phyloP scores from a whole-genome alignment of 2,888 invertebrate genomes.

The Pristionchus japonicus region DNA sequence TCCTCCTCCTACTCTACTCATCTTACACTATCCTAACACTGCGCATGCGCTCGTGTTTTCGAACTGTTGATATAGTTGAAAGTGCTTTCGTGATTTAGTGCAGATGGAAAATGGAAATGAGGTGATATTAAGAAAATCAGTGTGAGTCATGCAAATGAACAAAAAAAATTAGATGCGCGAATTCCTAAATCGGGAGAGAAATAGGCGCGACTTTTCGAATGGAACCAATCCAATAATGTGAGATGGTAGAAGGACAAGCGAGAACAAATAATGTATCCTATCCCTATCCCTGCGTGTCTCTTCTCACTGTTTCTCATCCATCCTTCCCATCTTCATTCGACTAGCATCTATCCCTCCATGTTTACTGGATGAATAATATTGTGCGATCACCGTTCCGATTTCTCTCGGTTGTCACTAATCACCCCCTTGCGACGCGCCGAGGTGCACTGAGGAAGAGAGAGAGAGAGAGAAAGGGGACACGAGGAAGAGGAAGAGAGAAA shows the following conservation, averaged over 20 bases:
- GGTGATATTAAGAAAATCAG: no score
- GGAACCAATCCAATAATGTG: slow-evolving; percentile 28
- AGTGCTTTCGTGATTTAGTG: no score
- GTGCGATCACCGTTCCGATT: background rate
- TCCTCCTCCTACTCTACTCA: slow-evolving; percentile 28
- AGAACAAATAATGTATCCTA: slow-evolving; percentile 43
- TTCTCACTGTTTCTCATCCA: background rate
- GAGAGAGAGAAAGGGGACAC: background rate
- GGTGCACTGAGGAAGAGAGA: background rate
- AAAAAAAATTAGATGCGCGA: no score
- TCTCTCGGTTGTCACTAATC: background rate
- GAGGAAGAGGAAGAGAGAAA: background rate
- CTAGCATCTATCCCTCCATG: background rate
- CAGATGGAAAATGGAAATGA: no score
- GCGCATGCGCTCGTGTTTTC: background rate
- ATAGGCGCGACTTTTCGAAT: background rate
- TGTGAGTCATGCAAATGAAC: no score
- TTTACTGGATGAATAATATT: background rate
- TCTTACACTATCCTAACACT: slow-evolving; percentile 29
- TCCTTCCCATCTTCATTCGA: background rate
- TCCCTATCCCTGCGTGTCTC: slow-evolving; percentile 22
- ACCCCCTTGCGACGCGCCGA: background rate
- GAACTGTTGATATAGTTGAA: background rate
- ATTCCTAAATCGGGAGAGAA: no score
- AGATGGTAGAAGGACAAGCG: slow-evolving; percentile 23